These are phyloP conservation scores for Parnassius smintheus DNA, from an alignment of 2,888 invertebrate genomes.

Conservation along the genomic window DNA sequence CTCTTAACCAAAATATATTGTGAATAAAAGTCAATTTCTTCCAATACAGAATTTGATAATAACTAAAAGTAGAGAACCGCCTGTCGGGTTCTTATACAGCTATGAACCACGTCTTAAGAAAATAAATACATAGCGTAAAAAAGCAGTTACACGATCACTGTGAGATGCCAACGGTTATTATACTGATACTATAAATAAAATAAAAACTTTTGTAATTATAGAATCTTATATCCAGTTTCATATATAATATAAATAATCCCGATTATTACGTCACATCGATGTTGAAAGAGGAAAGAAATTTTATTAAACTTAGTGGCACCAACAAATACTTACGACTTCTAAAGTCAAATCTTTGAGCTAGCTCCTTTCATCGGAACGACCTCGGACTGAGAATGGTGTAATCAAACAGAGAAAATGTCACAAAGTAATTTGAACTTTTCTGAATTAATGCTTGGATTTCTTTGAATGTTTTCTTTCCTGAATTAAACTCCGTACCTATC, in stretches of 20 bases:
- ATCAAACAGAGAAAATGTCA: conserved; percentile 4
- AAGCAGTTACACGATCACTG: no score
- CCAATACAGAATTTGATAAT: no score
- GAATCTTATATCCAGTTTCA: no score
- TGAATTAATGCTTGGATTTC: background rate
- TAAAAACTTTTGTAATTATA: no score
- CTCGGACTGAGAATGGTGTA: conserved; percentile 2
- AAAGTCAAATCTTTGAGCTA: conserved; percentile 13
- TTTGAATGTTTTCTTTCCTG: background rate
- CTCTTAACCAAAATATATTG: no score
- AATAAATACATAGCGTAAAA: no score
- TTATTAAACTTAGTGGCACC: conserved; percentile 6
- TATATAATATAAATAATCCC: background rate
- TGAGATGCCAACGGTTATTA: no score
- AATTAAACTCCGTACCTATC: background rate
- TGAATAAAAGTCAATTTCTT: no score
- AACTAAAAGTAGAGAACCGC: no score
- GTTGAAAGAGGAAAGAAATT: background rate
- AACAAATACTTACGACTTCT: conserved; percentile 5
- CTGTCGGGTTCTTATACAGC: no score
- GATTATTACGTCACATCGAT: conserved; percentile 1
- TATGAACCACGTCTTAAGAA: no score
- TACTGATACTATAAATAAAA: no score
- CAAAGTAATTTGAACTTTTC: conserved; percentile 6
- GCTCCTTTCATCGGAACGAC: conserved; percentile 11